phyloP scores from a whole-genome alignment of 2,888 invertebrate species.

The Meiosimyza platycephala region DNA sequence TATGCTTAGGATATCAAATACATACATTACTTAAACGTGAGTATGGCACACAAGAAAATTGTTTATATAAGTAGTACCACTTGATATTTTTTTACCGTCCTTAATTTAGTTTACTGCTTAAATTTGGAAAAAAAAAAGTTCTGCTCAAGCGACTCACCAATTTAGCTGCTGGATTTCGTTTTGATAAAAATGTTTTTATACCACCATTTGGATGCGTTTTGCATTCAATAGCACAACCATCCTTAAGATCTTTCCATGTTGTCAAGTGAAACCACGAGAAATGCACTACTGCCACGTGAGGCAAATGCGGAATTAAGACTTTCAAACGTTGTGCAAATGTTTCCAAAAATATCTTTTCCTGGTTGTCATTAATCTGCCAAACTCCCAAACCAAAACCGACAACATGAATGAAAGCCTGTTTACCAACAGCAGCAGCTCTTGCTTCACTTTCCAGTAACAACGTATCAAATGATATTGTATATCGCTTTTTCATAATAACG shows the following conservation, averaged over 20 bases:
- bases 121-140: background rate
- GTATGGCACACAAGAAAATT: background rate
- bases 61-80: slow-evolving; percentile 3
- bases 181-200: slow-evolving; percentile 69
- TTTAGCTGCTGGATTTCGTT: slow-evolving; percentile 71
- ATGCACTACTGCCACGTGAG: slow-evolving; percentile 73
- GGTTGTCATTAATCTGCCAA: slow-evolving; percentile 74
- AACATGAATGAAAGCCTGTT: slow-evolving; percentile 73
- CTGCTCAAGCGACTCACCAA: slow-evolving; percentile 53
- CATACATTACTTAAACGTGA: background rate
- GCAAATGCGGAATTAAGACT: slow-evolving; percentile 68
- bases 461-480: slow-evolving; percentile 72
- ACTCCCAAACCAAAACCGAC: slow-evolving; percentile 78
- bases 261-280: slow-evolving; percentile 73
- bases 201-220: slow-evolving; percentile 64
- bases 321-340: slow-evolving; percentile 74
- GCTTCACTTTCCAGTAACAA: slow-evolving; percentile 73
- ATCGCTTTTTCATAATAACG: slow-evolving; percentile 65
- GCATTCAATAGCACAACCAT: slow-evolving; percentile 63
- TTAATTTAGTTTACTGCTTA: no score
- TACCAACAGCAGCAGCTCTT: slow-evolving; percentile 69
- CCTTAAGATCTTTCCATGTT: slow-evolving; percentile 68
- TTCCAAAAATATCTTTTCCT: slow-evolving; percentile 73
- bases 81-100: no score
- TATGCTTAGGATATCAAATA: no score